These are phyloP conservation scores for Eumacrocentrus americanus DNA, from an alignment of 2,888 invertebrate species.

Conservation along the genomic window DNA sequence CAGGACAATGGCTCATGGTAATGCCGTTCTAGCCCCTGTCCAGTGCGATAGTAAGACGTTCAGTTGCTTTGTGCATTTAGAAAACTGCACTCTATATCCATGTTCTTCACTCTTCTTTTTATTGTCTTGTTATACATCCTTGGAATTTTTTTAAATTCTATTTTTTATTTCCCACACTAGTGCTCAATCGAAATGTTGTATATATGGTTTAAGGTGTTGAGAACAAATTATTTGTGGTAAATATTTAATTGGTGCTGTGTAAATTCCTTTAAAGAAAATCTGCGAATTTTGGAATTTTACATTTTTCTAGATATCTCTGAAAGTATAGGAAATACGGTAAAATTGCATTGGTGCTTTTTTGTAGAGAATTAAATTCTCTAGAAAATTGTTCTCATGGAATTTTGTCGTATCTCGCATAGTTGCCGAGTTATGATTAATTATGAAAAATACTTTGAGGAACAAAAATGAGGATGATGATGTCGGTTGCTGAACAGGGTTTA, in stretches of 20 bases:
- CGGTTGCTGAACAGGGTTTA: too few relatives aligned
- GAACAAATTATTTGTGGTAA: too few relatives aligned
- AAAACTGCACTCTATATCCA: background rate
- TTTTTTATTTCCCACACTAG: too few relatives aligned
- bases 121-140: background rate
- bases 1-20: conserved; percentile 56
- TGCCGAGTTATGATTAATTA: background rate
- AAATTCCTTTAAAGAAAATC: too few relatives aligned
- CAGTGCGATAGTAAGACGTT: conserved; percentile 1
- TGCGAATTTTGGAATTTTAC: too few relatives aligned
- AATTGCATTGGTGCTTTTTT: background rate
- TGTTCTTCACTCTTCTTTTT: background rate
- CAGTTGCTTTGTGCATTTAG: background rate
- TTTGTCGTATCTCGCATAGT: background rate
- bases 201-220: too few relatives aligned
- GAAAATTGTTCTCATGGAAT: background rate
- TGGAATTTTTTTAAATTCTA: too few relatives aligned
- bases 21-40: conserved; percentile 34
- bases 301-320: background rate
- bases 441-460: too few relatives aligned
- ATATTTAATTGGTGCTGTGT: too few relatives aligned
- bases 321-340: background rate
- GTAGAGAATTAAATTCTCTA: background rate
- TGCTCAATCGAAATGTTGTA: too few relatives aligned
- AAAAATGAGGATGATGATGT: too few relatives aligned